Evolutionary conservation across 2,113 vertebrate genomes (phyloP), one percentile per base, ranked within the genome.

Genomic region (Erinaceus europaeus): DNA sequence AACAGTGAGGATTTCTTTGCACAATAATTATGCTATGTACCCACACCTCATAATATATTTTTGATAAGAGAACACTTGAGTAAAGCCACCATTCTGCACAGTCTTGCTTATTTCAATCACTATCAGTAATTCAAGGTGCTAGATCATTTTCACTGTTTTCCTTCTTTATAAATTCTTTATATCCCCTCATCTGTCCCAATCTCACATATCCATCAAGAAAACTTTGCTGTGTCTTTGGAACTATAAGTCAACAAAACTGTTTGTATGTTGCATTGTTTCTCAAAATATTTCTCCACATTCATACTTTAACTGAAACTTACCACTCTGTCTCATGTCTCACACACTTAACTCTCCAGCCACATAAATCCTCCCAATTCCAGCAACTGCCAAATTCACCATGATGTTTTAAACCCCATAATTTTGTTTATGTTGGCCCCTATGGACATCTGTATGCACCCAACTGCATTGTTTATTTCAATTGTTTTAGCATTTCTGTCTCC

Each of bases 381-480:
- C 7, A n/a, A 32, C 6, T 7, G 20, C 11, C n/a, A 84, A 59
- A 4, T 4, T 17, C 5, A 32, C 9, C 7, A 11, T 6, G 48
- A 9, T 46, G 29, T 48, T 82, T 82, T 40, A 65, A 32, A n/a
- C n/a, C 29, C 18, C 40, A 3, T 9, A 29, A 25, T 11, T 59
- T 42, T 34, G 6, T 21, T 72, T 50, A 27, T 9, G 0, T 2
- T 46, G 17, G n/a, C 18, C 20, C 9, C 14, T 65, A 5, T 48
- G 6, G 25, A 52, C 15, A 14, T 2, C 3, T 14, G 21, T 29
- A 18, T 1, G 4, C 1, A 74, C 0, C 53, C 17, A 6, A 32
- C 6, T 3, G 2, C 11, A 53, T 27, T 23, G 27, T 42, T 81
- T 46, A 32, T 38, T 71, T 75, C 42, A 57, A 64, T 40, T 75